Evolutionary conservation across 2,797 vertebrate species (phyloP), one percentile per base, ranked within the genome.

Genomic region (Yasuhikotakia modesta): DNA sequence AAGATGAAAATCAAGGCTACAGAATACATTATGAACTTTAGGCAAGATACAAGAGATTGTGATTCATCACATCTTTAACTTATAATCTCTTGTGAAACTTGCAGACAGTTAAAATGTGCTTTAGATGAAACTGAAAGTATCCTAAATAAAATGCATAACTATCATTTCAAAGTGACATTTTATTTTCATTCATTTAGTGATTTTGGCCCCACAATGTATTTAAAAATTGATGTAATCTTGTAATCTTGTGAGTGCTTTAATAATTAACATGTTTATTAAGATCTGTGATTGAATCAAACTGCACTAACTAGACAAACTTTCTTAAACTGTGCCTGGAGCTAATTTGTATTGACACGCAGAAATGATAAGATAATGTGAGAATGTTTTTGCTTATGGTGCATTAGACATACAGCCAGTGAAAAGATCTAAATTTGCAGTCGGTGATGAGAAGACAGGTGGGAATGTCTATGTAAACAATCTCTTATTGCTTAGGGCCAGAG

Each of bases 251-350:
- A 43, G 39, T 10, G 10, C 39, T 43, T 43, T 10, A 43, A 43
- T 43, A 43, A 43, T 43, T 10, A 43, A 43, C 8, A 6, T 78
- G 68, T 84, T 82, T 73, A 82, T 78, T n/a, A n/a, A n/a, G n/a
- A 27, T 27, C 27, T 2, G 2, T 27, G 27, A 70, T 80, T 84
- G 68, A 83, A 83, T 86, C 76, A 76, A 63, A 71, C 71, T 39
- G 61, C 81, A 82, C 84, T 60, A 81, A 82, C 84, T 60, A 81
- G 82, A 81, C 78, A 64, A 82, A 83, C 81, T 85, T 79, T 78
- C 61, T 61, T 32, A 55, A 79, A 76, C 74, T 81, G 76, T 70
- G 32, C 27, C 52, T 76, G 76, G 19, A 57, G 76, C 60, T 80
- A 83, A 87, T 81, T 80, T 73, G 76, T 81, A 81, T 82, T 83